Conservation (phyloP, 2,888 invertebrate species). For the Dinocampus coccinellae region DNA sequence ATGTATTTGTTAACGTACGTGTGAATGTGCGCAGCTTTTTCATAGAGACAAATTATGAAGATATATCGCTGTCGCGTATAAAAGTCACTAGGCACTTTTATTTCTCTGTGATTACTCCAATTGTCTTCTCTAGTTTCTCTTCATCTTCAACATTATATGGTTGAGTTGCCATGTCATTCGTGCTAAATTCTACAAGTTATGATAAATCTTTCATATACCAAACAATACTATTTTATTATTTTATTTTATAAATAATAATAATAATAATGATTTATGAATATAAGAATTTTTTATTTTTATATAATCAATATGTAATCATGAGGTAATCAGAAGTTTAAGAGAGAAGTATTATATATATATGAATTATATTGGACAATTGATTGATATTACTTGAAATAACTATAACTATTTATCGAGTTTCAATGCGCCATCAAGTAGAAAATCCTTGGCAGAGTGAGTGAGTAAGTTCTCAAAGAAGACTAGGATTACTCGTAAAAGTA, state of each 20-base stretch:
- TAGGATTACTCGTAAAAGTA: conserved; percentile 21
- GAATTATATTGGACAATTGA: neutral
- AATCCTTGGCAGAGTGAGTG: conserved; percentile 34
- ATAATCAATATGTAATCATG: neutral
- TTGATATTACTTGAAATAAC: neutral
- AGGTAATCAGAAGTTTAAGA: neutral
- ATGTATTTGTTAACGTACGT: conserved; percentile 14
- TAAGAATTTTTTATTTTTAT: too few relatives aligned
- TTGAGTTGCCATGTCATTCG: neutral
- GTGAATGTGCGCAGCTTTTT: neutral
- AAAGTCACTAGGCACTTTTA: conserved; percentile 10
- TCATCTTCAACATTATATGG: neutral
- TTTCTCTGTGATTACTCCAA: conserved; percentile 7
- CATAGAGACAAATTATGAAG: neutral
- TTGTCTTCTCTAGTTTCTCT: neutral
- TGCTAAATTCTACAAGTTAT: neutral
- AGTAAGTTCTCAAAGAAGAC: conserved; percentile 11
- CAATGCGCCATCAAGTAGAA: conserved; percentile 21
- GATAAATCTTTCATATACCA: too few relatives aligned
- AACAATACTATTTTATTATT: too few relatives aligned
- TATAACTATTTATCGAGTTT: conserved; percentile 30
- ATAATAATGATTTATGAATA: too few relatives aligned
- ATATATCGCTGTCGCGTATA: conserved; percentile 4
- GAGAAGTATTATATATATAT: neutral
- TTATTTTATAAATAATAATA: too few relatives aligned